Base-by-base conservation (phyloP, 1,140 invertebrate species). In the Formica exsecta region DNA sequence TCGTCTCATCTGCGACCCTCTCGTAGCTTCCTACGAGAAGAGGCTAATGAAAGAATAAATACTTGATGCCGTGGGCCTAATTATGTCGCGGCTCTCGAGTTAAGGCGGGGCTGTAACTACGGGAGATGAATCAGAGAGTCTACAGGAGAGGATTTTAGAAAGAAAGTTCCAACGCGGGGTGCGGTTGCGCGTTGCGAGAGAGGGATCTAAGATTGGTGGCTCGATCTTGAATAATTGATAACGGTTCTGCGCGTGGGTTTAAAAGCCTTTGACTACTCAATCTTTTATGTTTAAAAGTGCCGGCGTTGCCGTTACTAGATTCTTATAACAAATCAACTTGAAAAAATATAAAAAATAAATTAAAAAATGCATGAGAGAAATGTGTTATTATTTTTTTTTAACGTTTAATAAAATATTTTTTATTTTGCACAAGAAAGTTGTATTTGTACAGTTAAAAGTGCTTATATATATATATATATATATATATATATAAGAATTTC, bases 161-260 rank as follows among this genome's bases (percentile, higher is more conserved):
- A 80, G 51, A 65, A 83, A 81, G 74, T 83, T 64, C 44, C 64
- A 54, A 79, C 76, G 41, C 41, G 62, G 8, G 7, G 64, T 1
- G 38, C 25, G 54, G 51, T 22, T n/a, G 54, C 65, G 41, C 22
- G 44, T 48, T 51, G 29, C 38, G 68, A 76, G 79, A 77, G 89
- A 84, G 89, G 68, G 74, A 73, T 76, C 85, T 91, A 89, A 93
- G 92, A 84, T 90, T 85, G 86, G 83, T 89, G 75, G 87, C 91
- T 91, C 86, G 75, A 90, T 90, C 80, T 77, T 93, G 92, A 94
- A 93, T 94, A 94, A 94, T 93, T 94, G 89, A 94, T 92, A 86
- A 66, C 77, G 84, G 86, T 87, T 87, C 91, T 87, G 80, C 66
- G 85, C 87, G 87, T 61, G 77, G 86, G 75, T 88, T 92, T 91